Percentiles rank a stretch among this genome's conserved stretches.
Evolutionary conservation across 2,113 vertebrate genomes (phyloP).

Genomic region (Puffinus mauretanicus): DNA sequence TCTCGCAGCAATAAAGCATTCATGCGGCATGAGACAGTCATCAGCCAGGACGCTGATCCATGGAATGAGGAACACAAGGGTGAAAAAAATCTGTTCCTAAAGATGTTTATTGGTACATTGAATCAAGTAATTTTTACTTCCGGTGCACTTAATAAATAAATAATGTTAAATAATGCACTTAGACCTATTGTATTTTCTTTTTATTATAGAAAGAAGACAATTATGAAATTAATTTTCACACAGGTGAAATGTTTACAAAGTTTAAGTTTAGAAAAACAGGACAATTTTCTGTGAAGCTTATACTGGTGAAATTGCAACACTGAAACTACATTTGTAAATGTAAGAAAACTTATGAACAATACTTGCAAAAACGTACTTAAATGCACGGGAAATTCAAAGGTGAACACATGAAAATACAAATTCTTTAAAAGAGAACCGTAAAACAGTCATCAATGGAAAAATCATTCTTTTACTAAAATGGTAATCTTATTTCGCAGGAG

Average conservation of each 20-base stretch:
- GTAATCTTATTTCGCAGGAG: background rate
- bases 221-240: background rate
- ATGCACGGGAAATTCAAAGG: background rate
- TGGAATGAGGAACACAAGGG: background rate
- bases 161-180: background rate
- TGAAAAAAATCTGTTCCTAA: background rate
- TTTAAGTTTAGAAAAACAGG: background rate
- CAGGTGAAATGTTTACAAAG: background rate
- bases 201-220: constrained; percentile 17
- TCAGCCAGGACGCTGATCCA: background rate
- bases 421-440: background rate
- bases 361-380: background rate
- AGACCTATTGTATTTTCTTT: background rate
- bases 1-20: background rate
- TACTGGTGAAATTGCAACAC: background rate
- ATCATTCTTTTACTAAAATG: background rate
- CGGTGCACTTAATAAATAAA: background rate
- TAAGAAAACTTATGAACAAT: background rate
- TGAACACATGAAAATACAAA: background rate
- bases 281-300: background rate
- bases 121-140: background rate
- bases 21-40: accelerated
- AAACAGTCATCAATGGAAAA: background rate
- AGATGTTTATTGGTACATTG: no score
- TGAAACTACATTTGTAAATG: background rate